These are phyloP conservation scores for Phainopepla nitens DNA, from an alignment of 2,113 vertebrate genomes.

Conservation along the genomic window DNA sequence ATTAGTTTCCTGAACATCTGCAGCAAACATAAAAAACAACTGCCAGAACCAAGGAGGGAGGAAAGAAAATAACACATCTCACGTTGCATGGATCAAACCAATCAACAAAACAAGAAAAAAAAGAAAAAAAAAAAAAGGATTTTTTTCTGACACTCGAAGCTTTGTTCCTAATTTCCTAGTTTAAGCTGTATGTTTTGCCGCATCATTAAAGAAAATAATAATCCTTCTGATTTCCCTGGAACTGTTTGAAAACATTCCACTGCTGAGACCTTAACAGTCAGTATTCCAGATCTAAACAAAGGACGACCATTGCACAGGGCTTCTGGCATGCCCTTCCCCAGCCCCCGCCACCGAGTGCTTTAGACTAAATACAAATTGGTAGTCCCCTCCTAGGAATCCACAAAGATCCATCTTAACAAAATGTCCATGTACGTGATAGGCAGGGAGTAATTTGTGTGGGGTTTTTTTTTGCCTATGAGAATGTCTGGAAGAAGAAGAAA, in stretches of 20 bases:
- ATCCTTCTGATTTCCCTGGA: conserved; percentile 1
- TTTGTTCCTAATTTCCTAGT: conserved; percentile 9
- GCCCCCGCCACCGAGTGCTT: background rate
- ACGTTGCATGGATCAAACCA: conserved; percentile 3
- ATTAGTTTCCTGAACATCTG: conserved; percentile 71
- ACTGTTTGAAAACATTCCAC: conserved; percentile 13
- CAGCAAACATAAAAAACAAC: conserved; percentile 39
- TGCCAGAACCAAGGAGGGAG: background rate
- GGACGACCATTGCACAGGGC: background rate
- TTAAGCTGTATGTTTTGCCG: conserved; percentile 19
- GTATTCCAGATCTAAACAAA: conserved; percentile 58
- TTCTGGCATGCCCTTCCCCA: background rate
- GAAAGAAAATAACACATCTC: background rate
- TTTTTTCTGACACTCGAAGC: background rate
- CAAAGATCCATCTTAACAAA: conserved; percentile 57
- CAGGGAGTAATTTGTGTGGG: conserved; percentile 35
- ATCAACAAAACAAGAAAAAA: background rate
- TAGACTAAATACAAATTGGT: conserved; percentile 69
- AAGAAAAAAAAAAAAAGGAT: fast-evolving
- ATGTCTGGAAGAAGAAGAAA: conserved; percentile 47
- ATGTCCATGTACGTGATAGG: conserved; percentile 39
- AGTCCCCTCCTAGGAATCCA: conserved; percentile 49
- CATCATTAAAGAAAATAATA: conserved; percentile 43
- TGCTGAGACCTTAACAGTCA: background rate
- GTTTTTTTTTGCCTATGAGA: conserved; percentile 25